phyloP scores from a whole-genome alignment of 2,888 invertebrate genomes.

The Dryomyza anilis region DNA sequence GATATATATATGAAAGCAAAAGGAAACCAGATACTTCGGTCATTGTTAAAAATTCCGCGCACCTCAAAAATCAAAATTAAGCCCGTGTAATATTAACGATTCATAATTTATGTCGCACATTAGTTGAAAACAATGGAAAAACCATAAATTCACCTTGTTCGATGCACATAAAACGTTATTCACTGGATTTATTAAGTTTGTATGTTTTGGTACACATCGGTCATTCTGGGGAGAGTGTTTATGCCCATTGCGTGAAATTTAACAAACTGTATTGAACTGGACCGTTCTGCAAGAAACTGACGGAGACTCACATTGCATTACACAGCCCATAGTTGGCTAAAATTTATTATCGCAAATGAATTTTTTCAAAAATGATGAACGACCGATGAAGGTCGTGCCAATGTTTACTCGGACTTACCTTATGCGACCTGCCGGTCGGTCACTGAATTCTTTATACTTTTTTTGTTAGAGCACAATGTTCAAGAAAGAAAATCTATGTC shows the following conservation, averaged over 20 bases:
- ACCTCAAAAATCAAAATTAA: no score
- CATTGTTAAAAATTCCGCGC: no score
- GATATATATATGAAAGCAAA: no score
- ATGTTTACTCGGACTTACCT: no score
- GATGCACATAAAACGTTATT: conserved; percentile 24
- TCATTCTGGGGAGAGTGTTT: background rate
- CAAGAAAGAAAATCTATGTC: conserved; percentile 9
- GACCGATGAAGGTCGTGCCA: conserved; percentile 13
- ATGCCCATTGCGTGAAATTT: background rate
- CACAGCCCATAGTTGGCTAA: background rate
- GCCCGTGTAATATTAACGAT: no score
- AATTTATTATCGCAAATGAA: conserved; percentile 21
- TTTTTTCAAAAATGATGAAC: conserved; percentile 20
- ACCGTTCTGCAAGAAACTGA: background rate
- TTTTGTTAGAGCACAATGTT: background rate
- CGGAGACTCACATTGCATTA: background rate
- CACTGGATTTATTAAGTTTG: conserved; percentile 18
- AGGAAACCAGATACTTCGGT: no score
- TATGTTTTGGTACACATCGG: no score
- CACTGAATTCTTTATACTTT: background rate
- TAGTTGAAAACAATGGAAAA: conserved; percentile 20
- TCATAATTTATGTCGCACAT: conserved; percentile 20
- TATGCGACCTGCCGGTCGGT: no score
- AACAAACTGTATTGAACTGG: conserved; percentile 2
- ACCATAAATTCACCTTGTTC: conserved; percentile 26